Evolutionary conservation across 2,888 invertebrate species (phyloP), one percentile per base, ranked within the genome.

Genomic region (Chalcis sispes): DNA sequence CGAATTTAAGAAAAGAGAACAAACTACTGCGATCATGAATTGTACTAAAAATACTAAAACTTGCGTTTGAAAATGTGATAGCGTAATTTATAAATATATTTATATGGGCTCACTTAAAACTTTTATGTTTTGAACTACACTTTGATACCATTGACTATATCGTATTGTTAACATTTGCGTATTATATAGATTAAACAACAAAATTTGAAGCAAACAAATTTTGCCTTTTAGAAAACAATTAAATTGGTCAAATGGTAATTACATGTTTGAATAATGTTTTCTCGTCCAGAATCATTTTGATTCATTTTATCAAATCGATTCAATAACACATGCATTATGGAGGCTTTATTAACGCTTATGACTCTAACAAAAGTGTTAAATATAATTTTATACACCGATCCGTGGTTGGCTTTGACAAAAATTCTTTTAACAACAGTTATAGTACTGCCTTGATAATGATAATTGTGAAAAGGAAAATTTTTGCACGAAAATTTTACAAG

Each of bases 141-240:
- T 78, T 78, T 75, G 72, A 75, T 78, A 78, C 78, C 75, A 78
- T 78, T 77, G 78, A 78, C 73, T 78, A 77, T 42, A 69, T 67
- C 58, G 69, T 76, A 76, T 66, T 75, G 78, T 76, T 78, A 78
- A 78, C 66, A 75, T 72, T 75, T 75, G 72, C 75, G 67, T 73
- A 72, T 74, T 74, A 72, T 74, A 72, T 69, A 77, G 46, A 74
- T 74, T 72, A 72, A 70, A 70, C 64, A 70, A 70, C 64, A 69
- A 77, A 65, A 73, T 59, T 71, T 77, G 59, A 73, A 70, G 66
- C 29, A 66, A 61, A 72, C 40, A 67, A 72, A 77, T 75, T 71
- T 75, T 75, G 65, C 72, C 58, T 77, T 76, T 70, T 67, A 64
- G 29, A 64, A 66, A 66, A n/a, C n/a, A 70, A 66, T 52, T n/a